Evolutionary conservation across 2,113 vertebrate genomes (phyloP).

Genomic region (Protomyctophum bolini): DNA sequence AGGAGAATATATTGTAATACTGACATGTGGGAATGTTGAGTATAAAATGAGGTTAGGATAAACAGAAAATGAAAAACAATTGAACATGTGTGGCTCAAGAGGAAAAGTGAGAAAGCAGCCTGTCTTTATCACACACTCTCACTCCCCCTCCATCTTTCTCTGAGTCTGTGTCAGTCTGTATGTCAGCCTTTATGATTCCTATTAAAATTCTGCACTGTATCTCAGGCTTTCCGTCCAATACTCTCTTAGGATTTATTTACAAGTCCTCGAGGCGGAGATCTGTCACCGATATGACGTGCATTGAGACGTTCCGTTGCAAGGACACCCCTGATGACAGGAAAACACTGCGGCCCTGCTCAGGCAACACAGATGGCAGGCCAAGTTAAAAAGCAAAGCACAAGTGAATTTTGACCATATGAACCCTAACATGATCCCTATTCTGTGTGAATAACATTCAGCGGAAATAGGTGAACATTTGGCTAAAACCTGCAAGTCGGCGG

Average conservation of each 20-base stretch:
- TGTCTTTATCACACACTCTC: too few species aligned
- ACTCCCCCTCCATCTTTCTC: not conserved
- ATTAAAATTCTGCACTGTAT: constrained; percentile 37
- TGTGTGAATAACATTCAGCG: not conserved
- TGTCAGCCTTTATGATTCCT: constrained; percentile 24
- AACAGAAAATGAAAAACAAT: too few species aligned
- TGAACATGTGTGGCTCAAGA: too few species aligned
- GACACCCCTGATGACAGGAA: constrained; percentile 8
- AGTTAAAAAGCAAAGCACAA: not conserved
- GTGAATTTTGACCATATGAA: not conserved
- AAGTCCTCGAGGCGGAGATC: constrained; percentile 38
- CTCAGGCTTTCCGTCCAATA: constrained; percentile 18
- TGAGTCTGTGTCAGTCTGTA: not conserved
- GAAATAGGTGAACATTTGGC: not conserved
- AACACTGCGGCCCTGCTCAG: not conserved
- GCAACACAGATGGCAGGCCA: not conserved
- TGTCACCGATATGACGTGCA: constrained; percentile 19
- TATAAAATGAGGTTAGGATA: too few species aligned
- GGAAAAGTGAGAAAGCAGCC: too few species aligned
- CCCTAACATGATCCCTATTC: not conserved
- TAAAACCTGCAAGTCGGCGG: too few species aligned
- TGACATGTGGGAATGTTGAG: too few species aligned
- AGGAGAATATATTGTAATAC: too few species aligned
- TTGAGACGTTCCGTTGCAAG: constrained; percentile 32
- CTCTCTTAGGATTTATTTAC: constrained; percentile 35